phyloP scores from a whole-genome alignment of 2,797 vertebrate species.

The Megaceryle alcyon region DNA sequence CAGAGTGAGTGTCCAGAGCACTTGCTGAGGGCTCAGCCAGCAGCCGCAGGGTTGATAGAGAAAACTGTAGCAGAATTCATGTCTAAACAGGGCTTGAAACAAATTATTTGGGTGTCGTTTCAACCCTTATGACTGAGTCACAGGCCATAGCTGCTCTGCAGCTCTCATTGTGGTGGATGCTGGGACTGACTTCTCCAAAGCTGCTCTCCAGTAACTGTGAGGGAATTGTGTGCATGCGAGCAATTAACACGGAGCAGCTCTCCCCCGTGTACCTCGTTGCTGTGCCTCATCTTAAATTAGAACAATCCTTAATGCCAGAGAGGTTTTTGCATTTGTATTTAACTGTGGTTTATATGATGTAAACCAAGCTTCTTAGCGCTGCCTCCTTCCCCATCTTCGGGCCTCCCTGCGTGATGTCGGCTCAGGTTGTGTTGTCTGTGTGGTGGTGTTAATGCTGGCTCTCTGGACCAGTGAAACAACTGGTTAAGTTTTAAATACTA shows the following conservation, averaged over 20 bases:
- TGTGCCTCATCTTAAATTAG: not conserved
- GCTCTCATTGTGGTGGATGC: not conserved
- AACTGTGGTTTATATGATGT: not conserved
- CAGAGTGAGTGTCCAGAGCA: rapidly evolving
- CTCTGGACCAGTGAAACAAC: not conserved
- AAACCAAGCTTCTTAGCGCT: not conserved
- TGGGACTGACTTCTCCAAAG: not conserved
- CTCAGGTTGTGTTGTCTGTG: not conserved
- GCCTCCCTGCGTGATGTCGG: not conserved
- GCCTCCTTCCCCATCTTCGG: not conserved
- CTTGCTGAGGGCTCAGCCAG: not conserved
- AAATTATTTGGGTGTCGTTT: not conserved
- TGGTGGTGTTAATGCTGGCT: not conserved
- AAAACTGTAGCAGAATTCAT: not conserved
- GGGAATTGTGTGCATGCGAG: not conserved
- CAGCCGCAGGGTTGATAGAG: not conserved
- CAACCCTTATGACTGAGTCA: rapidly evolving
- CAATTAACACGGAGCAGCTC: not conserved
- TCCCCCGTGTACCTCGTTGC: rapidly evolving
- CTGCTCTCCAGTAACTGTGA: not conserved
- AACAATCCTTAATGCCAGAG: not conserved
- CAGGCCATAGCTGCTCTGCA: not conserved
- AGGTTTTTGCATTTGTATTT: not conserved
- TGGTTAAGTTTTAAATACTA: not conserved
- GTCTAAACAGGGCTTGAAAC: not conserved